These are phyloP conservation scores for Chironomus tepperi DNA, from an alignment of 1,140 invertebrate genomes.

Conservation along the genomic window DNA sequence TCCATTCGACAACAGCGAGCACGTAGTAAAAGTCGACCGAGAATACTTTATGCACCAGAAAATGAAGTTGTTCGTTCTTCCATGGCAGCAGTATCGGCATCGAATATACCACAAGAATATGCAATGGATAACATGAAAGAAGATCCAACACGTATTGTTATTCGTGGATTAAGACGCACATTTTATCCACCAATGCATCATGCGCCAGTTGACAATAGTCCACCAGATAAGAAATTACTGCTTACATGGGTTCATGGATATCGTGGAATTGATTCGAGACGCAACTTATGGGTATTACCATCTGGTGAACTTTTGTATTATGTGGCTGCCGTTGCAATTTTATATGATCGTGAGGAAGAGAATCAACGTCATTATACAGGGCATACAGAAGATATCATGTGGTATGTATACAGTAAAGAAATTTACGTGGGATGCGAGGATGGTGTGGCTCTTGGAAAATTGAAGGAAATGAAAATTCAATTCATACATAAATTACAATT, in stretches of 20 bases:
- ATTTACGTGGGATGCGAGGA: no score
- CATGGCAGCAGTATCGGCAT: background rate
- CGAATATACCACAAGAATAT: background rate
- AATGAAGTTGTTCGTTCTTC: constrained; percentile 60
- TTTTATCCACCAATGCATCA: constrained; percentile 81
- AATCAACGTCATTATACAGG: constrained; percentile 86
- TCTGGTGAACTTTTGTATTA: constrained; percentile 90
- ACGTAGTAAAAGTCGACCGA: constrained; percentile 69
- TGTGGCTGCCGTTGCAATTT: constrained; percentile 81
- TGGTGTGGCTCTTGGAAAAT: no score
- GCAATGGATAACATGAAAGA: constrained; percentile 54
- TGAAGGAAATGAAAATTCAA: no score
- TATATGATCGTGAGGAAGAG: constrained; percentile 84
- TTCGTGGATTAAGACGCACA: constrained; percentile 71
- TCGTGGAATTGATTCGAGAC: constrained; percentile 74
- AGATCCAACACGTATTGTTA: constrained; percentile 71
- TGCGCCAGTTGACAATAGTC: constrained; percentile 67
- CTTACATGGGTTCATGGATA: constrained; percentile 96
- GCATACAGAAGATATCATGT: constrained; percentile 88
- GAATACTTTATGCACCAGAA: constrained; percentile 68
- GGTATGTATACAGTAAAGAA: constrained; percentile 46
- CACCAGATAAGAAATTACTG: constrained; percentile 76
- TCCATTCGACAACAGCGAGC: constrained; percentile 48
- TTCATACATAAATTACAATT: no score
- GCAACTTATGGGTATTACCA: constrained; percentile 83